These are phyloP conservation scores for Catalaphyllia jardinei DNA, from an alignment of 64 coral and sea anemone genomes.

Conservation along the genomic window DNA sequence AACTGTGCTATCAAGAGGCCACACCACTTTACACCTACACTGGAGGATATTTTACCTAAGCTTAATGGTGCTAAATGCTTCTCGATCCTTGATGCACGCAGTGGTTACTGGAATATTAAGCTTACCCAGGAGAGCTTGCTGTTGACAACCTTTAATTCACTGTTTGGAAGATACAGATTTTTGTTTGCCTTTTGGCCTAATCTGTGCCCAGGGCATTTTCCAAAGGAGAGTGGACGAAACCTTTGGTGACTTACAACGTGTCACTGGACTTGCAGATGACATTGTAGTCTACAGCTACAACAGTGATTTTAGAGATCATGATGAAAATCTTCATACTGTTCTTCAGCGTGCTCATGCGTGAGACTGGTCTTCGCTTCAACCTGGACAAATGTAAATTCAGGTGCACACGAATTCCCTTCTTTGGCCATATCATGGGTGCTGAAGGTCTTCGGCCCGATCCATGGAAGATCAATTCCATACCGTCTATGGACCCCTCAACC, in stretches of 20 bases:
- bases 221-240: constrained; percentile 35
- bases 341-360: constrained; percentile 24
- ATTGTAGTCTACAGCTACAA: constrained; percentile 38
- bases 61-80: no score
- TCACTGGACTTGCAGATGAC: constrained; percentile 29
- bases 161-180: constrained; percentile 7
- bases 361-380: constrained; percentile 56
- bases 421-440: constrained; percentile 40
- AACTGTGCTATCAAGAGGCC: no score
- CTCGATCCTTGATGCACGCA: no score
- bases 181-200: constrained; percentile 6
- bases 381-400: constrained; percentile 49
- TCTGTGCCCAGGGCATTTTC: constrained; percentile 39
- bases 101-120: no score
- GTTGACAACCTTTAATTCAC: no score
- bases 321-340: constrained; percentile 43
- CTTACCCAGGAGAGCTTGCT: no score
- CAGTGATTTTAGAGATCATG: constrained; percentile 51
- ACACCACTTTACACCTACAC: no score
- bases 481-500: no score
- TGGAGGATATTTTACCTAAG: no score
- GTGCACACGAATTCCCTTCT: constrained; percentile 51
- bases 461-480: not conserved
- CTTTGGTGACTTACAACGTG: constrained; percentile 29
- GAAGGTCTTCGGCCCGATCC: constrained; percentile 39